phyloP scores from a whole-genome alignment of 2,888 invertebrate species.

The Lochmaea capreae region DNA sequence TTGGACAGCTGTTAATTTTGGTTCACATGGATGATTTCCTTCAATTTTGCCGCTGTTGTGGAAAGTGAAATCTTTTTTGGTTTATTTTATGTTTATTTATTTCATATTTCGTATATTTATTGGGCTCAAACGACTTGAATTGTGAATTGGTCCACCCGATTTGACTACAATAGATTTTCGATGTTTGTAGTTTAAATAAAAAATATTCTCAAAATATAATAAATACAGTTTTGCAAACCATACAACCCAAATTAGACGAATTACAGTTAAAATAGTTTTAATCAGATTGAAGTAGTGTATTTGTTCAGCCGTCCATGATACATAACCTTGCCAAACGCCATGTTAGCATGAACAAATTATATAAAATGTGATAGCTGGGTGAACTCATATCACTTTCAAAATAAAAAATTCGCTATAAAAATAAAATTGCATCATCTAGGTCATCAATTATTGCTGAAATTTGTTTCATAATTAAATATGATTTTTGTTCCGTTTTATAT shows the following conservation, averaged over 20 bases:
- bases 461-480: background rate
- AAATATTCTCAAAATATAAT: too few species aligned
- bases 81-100: too few species aligned
- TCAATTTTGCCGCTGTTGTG: too few species aligned
- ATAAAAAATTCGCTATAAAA: background rate
- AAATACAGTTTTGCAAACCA: background rate
- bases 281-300: constrained; percentile 3
- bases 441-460: background rate
- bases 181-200: too few species aligned
- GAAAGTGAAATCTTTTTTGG: too few species aligned
- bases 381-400: constrained; percentile 19
- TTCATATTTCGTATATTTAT: too few species aligned
- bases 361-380: constrained; percentile 12
- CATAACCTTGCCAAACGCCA: constrained; percentile 18
- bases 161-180: too few species aligned
- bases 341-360: constrained; percentile 15
- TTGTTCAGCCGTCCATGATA: constrained; percentile 18
- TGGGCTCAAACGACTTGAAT: too few species aligned
- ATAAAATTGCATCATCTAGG: constrained; percentile 7
- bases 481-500: background rate
- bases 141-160: too few species aligned
- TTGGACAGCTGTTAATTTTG: too few species aligned
- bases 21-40: too few species aligned
- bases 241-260: background rate
- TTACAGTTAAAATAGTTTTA: constrained; percentile 2